A percentile compares a stretch with the other conserved stretches of the same genome.
phyloP scores from a whole-genome alignment of 2,113 vertebrate species.

The Hemichromis elongatus region DNA sequence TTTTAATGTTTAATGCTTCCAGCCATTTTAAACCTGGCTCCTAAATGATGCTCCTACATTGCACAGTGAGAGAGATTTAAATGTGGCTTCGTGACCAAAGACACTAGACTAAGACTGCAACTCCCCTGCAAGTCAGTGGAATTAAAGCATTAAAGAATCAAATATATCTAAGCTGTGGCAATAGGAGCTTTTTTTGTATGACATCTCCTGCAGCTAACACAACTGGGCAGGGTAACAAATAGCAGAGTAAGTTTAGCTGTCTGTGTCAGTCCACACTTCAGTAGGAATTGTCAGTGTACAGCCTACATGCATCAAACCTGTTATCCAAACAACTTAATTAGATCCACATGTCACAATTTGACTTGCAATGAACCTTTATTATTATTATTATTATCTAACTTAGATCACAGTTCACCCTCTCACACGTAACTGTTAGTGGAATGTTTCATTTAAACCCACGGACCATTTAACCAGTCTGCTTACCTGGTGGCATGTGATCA shows the following conservation, averaged over 20 bases:
- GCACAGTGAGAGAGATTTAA: background rate
- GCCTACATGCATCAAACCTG: background rate
- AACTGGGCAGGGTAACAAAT: background rate
- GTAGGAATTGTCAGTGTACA: background rate
- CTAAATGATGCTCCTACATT: background rate
- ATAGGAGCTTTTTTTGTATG: background rate
- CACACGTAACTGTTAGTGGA: background rate
- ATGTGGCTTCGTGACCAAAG: background rate
- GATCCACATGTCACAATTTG: background rate
- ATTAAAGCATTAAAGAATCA: background rate
- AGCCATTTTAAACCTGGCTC: background rate
- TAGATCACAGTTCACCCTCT: background rate
- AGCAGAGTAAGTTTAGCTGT: background rate
- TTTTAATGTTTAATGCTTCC: background rate
- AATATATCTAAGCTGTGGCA: background rate
- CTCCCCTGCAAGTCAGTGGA: too few relatives aligned
- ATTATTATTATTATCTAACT: background rate
- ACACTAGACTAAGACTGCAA: background rate
- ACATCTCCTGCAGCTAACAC: background rate
- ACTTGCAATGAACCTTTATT: background rate
- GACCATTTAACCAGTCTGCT: background rate
- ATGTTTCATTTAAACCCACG: background rate
- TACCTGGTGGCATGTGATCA: slow-evolving; percentile 96
- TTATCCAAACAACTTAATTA: background rate
- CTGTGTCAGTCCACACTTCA: background rate